Evolutionary conservation across 2,888 invertebrate species (phyloP).

Genomic region (Drosophila monieri): DNA sequence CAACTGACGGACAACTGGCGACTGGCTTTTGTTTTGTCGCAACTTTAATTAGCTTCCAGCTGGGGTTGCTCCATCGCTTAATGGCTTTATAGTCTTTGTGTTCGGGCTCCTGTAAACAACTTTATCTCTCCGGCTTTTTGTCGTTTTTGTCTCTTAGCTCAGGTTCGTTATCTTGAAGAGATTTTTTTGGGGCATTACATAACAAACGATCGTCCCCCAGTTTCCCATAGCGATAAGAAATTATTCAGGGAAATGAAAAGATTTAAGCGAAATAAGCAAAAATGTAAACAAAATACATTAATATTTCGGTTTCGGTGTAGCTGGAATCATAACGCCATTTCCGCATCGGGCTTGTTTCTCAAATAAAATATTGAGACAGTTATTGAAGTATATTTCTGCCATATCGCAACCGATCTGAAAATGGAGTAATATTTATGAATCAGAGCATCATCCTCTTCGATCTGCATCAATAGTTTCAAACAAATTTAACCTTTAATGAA

Average conservation of each 20-base stretch:
- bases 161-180: constrained; percentile 68
- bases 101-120: constrained; percentile 79
- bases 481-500: too few species aligned
- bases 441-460: not conserved
- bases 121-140: constrained; percentile 65
- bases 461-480: too few species aligned
- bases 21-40: constrained; percentile 59
- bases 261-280: constrained; percentile 1
- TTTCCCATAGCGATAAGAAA: constrained; percentile 57
- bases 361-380: too few species aligned
- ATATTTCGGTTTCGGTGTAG: too few species aligned
- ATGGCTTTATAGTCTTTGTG: constrained; percentile 63
- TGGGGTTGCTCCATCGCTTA: constrained; percentile 46
- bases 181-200: constrained; percentile 58
- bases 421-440: not conserved
- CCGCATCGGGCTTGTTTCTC: too few species aligned
- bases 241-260: constrained; percentile 7
- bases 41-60: constrained; percentile 71
- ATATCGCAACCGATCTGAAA: not conserved
- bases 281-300: not conserved
- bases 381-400: too few species aligned
- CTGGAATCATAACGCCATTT: too few species aligned
- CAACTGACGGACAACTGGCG: constrained; percentile 54
- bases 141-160: constrained; percentile 44
- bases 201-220: constrained; percentile 53